phyloP scores from a whole-genome alignment of 1,140 invertebrate genomes.

The Melanaphis sacchari region DNA sequence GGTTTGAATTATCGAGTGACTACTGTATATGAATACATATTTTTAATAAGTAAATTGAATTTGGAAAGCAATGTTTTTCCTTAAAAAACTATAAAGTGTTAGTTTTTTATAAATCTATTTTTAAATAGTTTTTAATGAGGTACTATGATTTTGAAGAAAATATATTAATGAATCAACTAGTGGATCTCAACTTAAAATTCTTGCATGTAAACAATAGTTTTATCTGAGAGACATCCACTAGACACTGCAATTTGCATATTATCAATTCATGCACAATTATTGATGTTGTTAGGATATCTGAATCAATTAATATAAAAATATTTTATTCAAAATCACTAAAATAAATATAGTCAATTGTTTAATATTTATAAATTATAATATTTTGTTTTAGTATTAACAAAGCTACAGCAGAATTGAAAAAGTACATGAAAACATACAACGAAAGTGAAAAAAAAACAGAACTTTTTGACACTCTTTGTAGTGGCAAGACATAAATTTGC shows the following conservation, averaged over 20 bases:
- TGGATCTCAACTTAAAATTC: too few species aligned
- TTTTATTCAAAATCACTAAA: too few species aligned
- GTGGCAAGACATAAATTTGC: background rate
- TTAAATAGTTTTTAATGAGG: background rate
- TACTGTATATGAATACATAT: too few species aligned
- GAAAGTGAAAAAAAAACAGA: constrained; percentile 40
- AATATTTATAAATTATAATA: background rate
- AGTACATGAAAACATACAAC: constrained; percentile 20
- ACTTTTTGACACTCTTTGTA: background rate
- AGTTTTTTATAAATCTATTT: background rate
- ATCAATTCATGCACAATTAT: background rate
- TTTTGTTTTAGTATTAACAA: constrained; percentile 26
- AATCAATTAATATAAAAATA: background rate
- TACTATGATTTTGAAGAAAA: background rate
- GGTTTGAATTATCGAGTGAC: too few species aligned
- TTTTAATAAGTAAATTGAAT: too few species aligned
- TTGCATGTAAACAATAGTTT: too few species aligned
- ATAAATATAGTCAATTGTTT: background rate
- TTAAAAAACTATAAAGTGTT: background rate
- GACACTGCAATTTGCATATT: background rate
- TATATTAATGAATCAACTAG: background rate
- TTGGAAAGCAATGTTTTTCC: too few species aligned
- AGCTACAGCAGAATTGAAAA: constrained; percentile 19
- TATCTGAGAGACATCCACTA: background rate
- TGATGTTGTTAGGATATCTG: background rate